A percentile compares a stretch with the other conserved stretches of the same genome.
These are phyloP conservation scores for Synergus japonicus DNA, from an alignment of 2,888 invertebrate species.

Conservation along the genomic window DNA sequence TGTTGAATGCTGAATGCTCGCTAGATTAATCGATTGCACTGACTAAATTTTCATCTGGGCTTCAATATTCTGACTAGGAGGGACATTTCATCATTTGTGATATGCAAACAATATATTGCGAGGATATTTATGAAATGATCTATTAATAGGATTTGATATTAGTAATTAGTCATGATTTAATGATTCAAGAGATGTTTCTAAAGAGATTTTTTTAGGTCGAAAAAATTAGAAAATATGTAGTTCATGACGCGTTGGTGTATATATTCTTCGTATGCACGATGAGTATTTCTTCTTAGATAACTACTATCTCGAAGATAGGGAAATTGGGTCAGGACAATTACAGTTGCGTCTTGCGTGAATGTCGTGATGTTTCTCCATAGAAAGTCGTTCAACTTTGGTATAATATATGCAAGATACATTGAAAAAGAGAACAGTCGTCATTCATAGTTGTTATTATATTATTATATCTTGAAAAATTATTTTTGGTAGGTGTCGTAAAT, in stretches of 20 bases:
- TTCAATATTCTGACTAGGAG: neutral
- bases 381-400: conserved; percentile 38
- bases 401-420: neutral
- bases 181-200: neutral
- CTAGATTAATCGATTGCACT: neutral
- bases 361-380: conserved; percentile 42
- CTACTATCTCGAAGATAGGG: conserved; percentile 52
- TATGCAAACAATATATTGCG: neutral
- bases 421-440: neutral
- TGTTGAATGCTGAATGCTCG: neutral
- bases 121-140: neutral
- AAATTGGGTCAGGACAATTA: conserved; percentile 54
- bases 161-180: neutral
- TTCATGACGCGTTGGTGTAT: conserved; percentile 2
- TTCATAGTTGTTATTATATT: neutral
- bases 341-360: conserved; percentile 36
- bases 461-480: no score
- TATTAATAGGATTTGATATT: neutral
- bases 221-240: neutral
- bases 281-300: conserved; percentile 50
- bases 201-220: neutral
- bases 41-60: neutral
- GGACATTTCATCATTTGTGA: neutral
- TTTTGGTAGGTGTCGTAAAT: no score
- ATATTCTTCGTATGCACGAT: conserved; percentile 37